Percentiles rank a stretch among this genome's conserved stretches.
These are phyloP conservation scores for Uropetala carovei DNA, from an alignment of 2,888 invertebrate genomes.

Conservation along the genomic window DNA sequence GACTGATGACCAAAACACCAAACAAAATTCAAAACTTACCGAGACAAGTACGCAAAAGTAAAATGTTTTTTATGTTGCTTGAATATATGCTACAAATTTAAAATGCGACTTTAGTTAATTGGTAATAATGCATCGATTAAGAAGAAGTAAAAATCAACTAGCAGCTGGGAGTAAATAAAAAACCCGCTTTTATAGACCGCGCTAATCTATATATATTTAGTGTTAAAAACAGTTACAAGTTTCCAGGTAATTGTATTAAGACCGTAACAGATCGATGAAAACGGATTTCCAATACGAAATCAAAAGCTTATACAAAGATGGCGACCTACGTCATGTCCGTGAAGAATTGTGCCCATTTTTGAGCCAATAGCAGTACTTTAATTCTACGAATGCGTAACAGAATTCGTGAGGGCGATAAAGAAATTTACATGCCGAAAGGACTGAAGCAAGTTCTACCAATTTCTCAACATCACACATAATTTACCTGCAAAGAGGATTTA, in stretches of 20 bases:
- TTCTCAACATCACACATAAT: not conserved
- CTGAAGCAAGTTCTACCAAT: not conserved
- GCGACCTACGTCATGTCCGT: conserved; percentile 64
- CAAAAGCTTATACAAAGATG: conserved; percentile 59
- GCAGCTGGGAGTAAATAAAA: not conserved
- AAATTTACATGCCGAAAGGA: not conserved
- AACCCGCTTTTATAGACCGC: not conserved
- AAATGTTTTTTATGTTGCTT: no score
- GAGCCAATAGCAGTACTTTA: conserved; percentile 52
- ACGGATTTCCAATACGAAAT: conserved; percentile 59
- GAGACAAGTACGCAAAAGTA: no score
- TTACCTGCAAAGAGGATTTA: conserved; percentile 58
- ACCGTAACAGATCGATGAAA: conserved; percentile 33
- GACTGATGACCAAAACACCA: not conserved
- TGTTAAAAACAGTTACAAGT: not conserved
- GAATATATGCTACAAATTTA: no score
- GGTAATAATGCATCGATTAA: not conserved
- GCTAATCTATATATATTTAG: not conserved
- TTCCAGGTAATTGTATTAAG: not conserved
- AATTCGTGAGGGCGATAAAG: not conserved
- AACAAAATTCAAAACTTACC: not conserved
- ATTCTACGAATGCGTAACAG: not conserved
- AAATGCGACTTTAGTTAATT: no score
- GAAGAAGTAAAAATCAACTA: not conserved
- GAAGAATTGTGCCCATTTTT: conserved; percentile 64